These are phyloP conservation scores for Volucella bombylans DNA, from an alignment of 2,888 invertebrate genomes.

Conservation along the genomic window DNA sequence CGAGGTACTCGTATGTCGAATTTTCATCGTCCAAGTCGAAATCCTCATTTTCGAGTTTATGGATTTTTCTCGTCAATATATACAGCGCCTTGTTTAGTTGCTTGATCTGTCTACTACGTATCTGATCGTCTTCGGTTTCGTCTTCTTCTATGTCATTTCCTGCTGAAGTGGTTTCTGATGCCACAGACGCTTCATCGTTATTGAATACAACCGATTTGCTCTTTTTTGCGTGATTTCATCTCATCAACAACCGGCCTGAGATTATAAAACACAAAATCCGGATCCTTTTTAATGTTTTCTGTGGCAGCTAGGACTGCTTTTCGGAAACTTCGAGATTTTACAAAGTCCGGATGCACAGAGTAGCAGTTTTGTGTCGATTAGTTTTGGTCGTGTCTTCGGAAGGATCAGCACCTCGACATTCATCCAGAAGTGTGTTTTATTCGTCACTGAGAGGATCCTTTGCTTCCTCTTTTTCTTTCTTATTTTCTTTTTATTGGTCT, in stretches of 20 bases:
- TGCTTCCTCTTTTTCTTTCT: conserved; percentile 63
- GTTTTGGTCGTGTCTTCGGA: conserved; percentile 85
- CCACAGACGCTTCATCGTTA: conserved; percentile 70
- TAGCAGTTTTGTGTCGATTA: conserved; percentile 85
- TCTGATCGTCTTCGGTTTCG: conserved; percentile 81
- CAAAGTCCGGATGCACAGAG: conserved; percentile 85
- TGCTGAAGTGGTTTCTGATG: conserved; percentile 62
- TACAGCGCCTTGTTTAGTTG: conserved; percentile 85
- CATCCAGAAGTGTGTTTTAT: conserved; percentile 78
- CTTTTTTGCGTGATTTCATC: conserved; percentile 84
- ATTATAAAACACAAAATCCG: conserved; percentile 84
- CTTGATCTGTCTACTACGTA: conserved; percentile 83
- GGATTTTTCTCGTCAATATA: conserved; percentile 86
- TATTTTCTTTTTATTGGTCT: conserved; percentile 11
- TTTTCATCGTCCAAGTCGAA: conserved; percentile 89
- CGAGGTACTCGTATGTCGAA: conserved; percentile 88
- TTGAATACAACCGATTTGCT: conserved; percentile 80
- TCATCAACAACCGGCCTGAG: conserved; percentile 85
- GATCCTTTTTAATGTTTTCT: conserved; percentile 83
- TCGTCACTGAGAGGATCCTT: conserved; percentile 76
- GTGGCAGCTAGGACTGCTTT: conserved; percentile 84
- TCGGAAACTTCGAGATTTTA: conserved; percentile 84
- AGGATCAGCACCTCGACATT: conserved; percentile 79
- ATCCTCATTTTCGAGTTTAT: conserved; percentile 87
- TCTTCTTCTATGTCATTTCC: conserved; percentile 77